Percentiles rank a stretch among this genome's conserved stretches.
These are phyloP conservation scores for Henricia sp. DNA, from an alignment of 53 echinoderm and acorn worm genomes.

Conservation along the genomic window DNA sequence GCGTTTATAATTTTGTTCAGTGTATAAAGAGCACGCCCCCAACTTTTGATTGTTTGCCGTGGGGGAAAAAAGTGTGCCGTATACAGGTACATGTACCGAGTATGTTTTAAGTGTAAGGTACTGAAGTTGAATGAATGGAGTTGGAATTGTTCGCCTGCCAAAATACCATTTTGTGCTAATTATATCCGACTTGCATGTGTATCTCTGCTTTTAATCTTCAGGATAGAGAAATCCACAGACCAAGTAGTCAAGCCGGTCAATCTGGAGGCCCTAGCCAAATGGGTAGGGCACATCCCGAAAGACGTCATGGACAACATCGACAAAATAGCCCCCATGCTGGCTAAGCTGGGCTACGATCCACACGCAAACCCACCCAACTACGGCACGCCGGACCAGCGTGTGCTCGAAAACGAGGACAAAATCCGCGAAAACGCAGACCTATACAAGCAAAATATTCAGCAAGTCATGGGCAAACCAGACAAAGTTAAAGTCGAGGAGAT, in stretches of 20 bases:
- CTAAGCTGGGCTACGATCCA: slow-evolving; percentile 93
- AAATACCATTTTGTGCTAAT: not conserved
- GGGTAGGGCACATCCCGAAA: slow-evolving; percentile 93
- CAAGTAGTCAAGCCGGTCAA: slow-evolving; percentile 96
- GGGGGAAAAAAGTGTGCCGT: no score
- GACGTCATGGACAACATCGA: slow-evolving; percentile 93
- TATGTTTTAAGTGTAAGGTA: no score
- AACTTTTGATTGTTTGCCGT: no score
- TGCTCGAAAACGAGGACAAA: slow-evolving; percentile 87
- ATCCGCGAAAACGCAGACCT: slow-evolving; percentile 69
- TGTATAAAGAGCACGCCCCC: no score
- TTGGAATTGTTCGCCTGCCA: no score
- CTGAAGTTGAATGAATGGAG: no score
- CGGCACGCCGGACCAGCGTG: slow-evolving; percentile 88
- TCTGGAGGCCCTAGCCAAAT: slow-evolving; percentile 91
- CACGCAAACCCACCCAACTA: slow-evolving; percentile 90
- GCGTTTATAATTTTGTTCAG: no score
- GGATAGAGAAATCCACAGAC: slow-evolving; percentile 90
- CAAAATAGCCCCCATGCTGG: slow-evolving; percentile 89
- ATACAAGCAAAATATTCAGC: slow-evolving; percentile 67
- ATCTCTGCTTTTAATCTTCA: slow-evolving; percentile 24
- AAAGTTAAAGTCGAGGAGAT: slow-evolving; percentile 27
- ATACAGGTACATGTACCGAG: no score
- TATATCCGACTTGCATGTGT: no score
- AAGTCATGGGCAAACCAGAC: slow-evolving; percentile 75